These are phyloP conservation scores for Pristionchus entomophagus DNA, from an alignment of 2,888 invertebrate species.

Conservation along the genomic window DNA sequence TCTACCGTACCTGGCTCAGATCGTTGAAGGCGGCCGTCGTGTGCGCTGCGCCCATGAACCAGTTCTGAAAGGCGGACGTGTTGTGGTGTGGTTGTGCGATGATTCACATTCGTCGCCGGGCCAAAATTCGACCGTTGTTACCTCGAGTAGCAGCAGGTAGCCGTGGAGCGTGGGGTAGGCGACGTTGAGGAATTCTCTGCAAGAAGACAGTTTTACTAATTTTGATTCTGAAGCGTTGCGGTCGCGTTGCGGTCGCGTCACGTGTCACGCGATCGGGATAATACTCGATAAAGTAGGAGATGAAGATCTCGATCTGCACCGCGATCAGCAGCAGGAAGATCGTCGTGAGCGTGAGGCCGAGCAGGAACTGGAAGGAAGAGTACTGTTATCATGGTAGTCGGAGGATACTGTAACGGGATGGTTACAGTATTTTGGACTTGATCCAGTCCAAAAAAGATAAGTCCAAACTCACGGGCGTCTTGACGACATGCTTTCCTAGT, in stretches of 20 bases:
- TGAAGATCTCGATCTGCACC: conserved; percentile 24
- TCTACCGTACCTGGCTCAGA: conserved; percentile 23
- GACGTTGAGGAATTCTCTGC: conserved; percentile 43
- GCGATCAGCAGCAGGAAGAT: conserved; percentile 26
- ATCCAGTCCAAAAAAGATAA: background rate
- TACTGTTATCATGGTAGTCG: background rate
- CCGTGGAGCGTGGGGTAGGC: conserved; percentile 34
- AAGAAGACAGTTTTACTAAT: background rate
- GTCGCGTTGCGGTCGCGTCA: background rate
- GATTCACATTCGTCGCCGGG: background rate
- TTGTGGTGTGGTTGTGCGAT: background rate
- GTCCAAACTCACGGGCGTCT: conserved; percentile 5
- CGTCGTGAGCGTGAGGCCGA: conserved; percentile 21
- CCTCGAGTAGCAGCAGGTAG: conserved; percentile 30
- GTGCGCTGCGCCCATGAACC: conserved; percentile 13
- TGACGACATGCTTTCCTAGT: conserved; percentile 25
- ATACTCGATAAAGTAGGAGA: conserved; percentile 27
- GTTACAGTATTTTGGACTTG: background rate
- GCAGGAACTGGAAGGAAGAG: background rate
- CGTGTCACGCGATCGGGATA: background rate
- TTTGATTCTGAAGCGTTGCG: background rate
- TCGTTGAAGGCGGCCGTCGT: conserved; percentile 31
- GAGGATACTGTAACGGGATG: background rate
- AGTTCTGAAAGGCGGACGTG: background rate
- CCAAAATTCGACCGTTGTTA: background rate